phyloP scores from a whole-genome alignment of 2,113 vertebrate species.

The Lepidothrix coronata region DNA sequence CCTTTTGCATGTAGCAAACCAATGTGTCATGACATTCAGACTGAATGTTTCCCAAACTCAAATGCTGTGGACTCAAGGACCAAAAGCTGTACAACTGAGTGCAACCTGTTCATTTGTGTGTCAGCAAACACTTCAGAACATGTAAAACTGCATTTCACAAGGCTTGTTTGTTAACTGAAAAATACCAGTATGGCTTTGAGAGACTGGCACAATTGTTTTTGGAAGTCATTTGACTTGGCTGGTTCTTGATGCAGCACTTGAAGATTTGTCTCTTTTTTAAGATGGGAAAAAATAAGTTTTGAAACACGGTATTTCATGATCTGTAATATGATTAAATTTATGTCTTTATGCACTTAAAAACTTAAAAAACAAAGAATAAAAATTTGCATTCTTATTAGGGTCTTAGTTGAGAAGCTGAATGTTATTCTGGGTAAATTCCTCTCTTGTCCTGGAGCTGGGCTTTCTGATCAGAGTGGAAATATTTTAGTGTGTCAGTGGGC shows the following conservation, averaged over 20 bases:
- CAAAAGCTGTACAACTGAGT: no score
- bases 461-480: background rate
- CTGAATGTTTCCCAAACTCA: background rate
- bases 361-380: background rate
- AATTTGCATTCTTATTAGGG: background rate
- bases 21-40: background rate
- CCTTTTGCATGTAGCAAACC: background rate
- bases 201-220: background rate
- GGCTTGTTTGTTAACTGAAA: background rate
- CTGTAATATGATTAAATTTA: background rate
- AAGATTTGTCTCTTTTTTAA: background rate
- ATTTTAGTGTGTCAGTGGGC: background rate
- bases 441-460: background rate
- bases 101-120: background rate
- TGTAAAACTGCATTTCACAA: background rate
- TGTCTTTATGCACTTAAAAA: background rate
- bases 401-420: background rate
- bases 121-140: background rate
- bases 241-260: background rate
- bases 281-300: background rate
- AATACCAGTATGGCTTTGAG: background rate
- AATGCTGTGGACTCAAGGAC: background rate
- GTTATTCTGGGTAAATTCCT: background rate
- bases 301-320: accelerated
- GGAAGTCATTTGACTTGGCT: background rate